phyloP scores from a whole-genome alignment of 2,888 invertebrate species.

The Troglohyphantes excavatus region DNA sequence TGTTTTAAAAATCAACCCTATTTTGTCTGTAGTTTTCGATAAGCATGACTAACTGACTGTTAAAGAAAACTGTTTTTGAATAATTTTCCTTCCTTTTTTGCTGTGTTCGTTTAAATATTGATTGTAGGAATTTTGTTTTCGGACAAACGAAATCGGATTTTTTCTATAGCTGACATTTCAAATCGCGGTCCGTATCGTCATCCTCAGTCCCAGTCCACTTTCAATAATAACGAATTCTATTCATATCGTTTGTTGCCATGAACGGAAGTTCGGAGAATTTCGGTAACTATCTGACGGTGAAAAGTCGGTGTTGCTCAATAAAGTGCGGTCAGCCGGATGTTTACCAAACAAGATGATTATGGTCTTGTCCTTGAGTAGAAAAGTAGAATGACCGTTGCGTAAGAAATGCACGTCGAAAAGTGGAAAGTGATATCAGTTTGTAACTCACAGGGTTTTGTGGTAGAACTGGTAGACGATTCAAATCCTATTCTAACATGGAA shows the following conservation, averaged over 20 bases:
- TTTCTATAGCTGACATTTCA: too few relatives aligned
- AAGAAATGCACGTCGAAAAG: not conserved
- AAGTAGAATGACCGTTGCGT: not conserved
- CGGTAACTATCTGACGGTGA: not conserved
- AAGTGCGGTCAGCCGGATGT: not conserved
- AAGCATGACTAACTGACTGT: too few relatives aligned
- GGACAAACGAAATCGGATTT: too few relatives aligned
- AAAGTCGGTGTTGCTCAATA: not conserved
- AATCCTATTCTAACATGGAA: too few relatives aligned
- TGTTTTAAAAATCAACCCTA: too few relatives aligned
- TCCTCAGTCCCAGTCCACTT: not conserved
- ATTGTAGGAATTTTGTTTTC: too few relatives aligned
- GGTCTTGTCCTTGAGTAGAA: not conserved
- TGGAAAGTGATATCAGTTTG: not conserved
- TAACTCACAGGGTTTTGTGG: too few relatives aligned
- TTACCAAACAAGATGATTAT: conserved; percentile 1
- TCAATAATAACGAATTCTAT: not conserved
- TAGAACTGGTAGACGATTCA: too few relatives aligned
- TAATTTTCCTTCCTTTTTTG: too few relatives aligned
- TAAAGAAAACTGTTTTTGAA: too few relatives aligned
- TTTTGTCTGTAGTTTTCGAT: too few relatives aligned
- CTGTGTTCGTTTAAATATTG: too few relatives aligned
- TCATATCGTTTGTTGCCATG: not conserved
- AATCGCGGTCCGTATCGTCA: not conserved
- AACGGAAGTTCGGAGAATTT: not conserved